Percentiles rank a stretch among this genome's conserved stretches.
Evolutionary conservation across 2,113 vertebrate species (phyloP).

Genomic region (Anas platyrhynchos): DNA sequence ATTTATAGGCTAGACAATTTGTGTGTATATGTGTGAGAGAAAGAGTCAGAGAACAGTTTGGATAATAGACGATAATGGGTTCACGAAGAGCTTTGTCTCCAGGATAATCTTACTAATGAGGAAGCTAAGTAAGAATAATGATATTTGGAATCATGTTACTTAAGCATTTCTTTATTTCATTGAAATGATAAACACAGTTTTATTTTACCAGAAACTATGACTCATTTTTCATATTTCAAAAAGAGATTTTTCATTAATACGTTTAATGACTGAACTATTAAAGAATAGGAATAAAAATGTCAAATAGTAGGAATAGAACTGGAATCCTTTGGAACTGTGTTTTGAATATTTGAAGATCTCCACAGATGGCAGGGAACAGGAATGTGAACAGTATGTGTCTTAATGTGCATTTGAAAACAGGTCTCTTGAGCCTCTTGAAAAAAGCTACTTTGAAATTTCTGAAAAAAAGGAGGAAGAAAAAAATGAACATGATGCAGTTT

Average conservation of each 20-base stretch:
- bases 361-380: fast-evolving
- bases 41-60: neutral
- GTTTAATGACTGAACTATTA: neutral
- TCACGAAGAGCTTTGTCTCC: neutral
- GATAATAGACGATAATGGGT: neutral
- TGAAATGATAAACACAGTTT: neutral
- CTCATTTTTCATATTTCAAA: neutral
- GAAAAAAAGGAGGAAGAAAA: neutral
- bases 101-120: neutral
- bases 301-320: neutral
- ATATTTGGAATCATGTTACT: neutral
- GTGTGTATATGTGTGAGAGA: neutral
- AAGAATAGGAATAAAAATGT: neutral
- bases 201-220: neutral
- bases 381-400: neutral
- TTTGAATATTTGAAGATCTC: neutral
- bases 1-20: slow-evolving; percentile 14
- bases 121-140: neutral
- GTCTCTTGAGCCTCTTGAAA: neutral
- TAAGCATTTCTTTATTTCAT: neutral
- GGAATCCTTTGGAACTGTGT: neutral
- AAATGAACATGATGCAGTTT: neutral
- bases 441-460: neutral
- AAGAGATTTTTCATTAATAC: neutral
- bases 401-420: neutral